Evolutionary conservation across 2,797 vertebrate genomes (phyloP).

Genomic region (Ammospiza maritima): DNA sequence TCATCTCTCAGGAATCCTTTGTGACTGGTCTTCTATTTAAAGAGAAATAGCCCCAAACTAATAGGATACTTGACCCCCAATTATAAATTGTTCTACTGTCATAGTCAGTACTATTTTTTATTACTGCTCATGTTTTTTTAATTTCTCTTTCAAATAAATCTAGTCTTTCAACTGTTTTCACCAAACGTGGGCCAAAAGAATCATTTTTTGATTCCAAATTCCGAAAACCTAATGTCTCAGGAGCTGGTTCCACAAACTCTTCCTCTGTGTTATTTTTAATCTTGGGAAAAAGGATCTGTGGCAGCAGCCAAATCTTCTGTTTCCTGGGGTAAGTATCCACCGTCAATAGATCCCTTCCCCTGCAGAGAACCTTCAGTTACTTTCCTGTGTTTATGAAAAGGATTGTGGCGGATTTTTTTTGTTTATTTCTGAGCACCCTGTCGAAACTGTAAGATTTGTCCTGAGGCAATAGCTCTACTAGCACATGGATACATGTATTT

Average conservation of each 20-base stretch:
- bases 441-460: not conserved
- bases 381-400: not conserved
- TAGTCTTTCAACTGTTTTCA: conserved; percentile 60
- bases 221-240: conserved; percentile 53
- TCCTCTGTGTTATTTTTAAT: conserved; percentile 39
- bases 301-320: conserved; percentile 1
- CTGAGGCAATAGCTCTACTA: not conserved
- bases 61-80: conserved; percentile 66
- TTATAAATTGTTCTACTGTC: conserved; percentile 72
- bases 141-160: conserved; percentile 67
- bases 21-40: conserved; percentile 67
- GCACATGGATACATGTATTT: not conserved
- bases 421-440: not conserved
- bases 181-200: conserved; percentile 48
- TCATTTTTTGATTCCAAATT: conserved; percentile 52
- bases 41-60: conserved; percentile 66
- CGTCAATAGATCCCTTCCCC: not conserved
- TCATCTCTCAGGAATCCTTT: conserved; percentile 71
- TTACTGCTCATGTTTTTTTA: conserved; percentile 53
- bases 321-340: not conserved
- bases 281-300: conserved; percentile 9
- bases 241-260: conserved; percentile 37
- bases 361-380: not conserved
- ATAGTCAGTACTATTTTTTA: conserved; percentile 43
- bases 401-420: not conserved